These are phyloP conservation scores for human DNA, from an alignment of 2,113 vertebrate species.

Conservation along the genomic window DNA sequence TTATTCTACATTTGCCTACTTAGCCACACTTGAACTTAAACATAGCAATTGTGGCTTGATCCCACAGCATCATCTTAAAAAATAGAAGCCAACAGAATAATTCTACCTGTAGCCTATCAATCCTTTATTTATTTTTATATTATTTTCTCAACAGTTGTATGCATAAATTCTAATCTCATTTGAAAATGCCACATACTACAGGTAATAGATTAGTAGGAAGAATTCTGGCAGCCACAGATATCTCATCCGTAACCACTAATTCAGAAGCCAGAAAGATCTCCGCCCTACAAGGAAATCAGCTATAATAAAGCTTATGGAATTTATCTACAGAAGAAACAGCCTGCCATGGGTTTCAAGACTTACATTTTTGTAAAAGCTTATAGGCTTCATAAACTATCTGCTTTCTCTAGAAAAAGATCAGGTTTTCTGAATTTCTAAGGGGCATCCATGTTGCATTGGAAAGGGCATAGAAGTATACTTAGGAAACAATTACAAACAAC, in stretches of 20 bases:
- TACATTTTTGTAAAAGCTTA: conserved; percentile 4
- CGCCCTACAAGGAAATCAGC: neutral
- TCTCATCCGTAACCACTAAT: neutral
- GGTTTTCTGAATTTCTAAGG: conserved; percentile 20
- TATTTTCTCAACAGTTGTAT: neutral
- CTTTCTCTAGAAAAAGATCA: conserved; percentile 26
- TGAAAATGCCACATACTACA: conserved; percentile 14
- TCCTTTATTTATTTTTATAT: neutral
- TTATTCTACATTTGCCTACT: neutral
- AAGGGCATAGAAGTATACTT: neutral
- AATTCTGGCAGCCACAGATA: neutral
- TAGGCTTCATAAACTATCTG: neutral
- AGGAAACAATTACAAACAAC: neutral
- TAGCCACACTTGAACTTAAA: neutral
- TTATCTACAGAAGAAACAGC: neutral
- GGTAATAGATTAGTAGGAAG: neutral
- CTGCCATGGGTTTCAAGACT: neutral
- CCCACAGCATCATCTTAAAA: neutral
- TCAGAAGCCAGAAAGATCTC: conserved; percentile 23
- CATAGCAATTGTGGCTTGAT: neutral
- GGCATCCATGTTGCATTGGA: neutral
- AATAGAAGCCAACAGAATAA: neutral
- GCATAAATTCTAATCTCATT: neutral
- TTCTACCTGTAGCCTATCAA: neutral
- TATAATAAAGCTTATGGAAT: neutral